Evolutionary conservation across 1,140 invertebrate species (phyloP), one percentile per base, ranked within the genome.

Genomic region (Calliopsis andreniformis): DNA sequence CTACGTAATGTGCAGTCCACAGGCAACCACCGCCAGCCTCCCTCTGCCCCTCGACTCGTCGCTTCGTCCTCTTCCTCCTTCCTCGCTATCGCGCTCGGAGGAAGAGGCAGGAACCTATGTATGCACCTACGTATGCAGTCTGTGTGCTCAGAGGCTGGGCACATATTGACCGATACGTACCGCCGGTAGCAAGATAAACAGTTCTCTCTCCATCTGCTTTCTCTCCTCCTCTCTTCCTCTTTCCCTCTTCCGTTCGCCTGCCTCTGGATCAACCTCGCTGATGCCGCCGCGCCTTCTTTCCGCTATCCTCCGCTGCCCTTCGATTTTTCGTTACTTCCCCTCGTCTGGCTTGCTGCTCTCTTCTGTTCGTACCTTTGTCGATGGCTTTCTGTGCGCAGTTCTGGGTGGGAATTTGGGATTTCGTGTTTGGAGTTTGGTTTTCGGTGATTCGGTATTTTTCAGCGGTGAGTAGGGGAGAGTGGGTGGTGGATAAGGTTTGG

Each of bases 151-250:
- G 88, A 89, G 86, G 81, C 88, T 89, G 86, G 85, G 86, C 85
- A 89, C 86, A 90, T 89, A 90, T 90, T 90, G 88, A 89, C 87
- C 86, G 84, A 88, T 87, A 88, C 88, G 88, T 90, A 90, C 86
- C 71, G 81, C 87, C 84, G 80, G 88, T 89, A 88, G 89, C 86
- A 89, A 89, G 87, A 89, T 87, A 89, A 89, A 89, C 87, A 90
- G 76, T 83, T 83, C 82, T 83, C 82, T 83, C 80, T 83, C 64
- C 78, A 56, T 80, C 73, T 66, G 53, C 47, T 72, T 61, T 67
- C 59, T 47, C 78, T 18, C 23, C 39, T 30, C 23, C 51, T 58
- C 76, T 70, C 47, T 61, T 20, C 18, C 42, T 55, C 78, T 63
- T 83, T 76, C 25, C 45, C 25, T 53, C 23, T 70, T 32, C 63